Evolutionary conservation across 1,140 invertebrate genomes (phyloP), one percentile per base, ranked within the genome.

Genomic region (Reticulitermes speratus): DNA sequence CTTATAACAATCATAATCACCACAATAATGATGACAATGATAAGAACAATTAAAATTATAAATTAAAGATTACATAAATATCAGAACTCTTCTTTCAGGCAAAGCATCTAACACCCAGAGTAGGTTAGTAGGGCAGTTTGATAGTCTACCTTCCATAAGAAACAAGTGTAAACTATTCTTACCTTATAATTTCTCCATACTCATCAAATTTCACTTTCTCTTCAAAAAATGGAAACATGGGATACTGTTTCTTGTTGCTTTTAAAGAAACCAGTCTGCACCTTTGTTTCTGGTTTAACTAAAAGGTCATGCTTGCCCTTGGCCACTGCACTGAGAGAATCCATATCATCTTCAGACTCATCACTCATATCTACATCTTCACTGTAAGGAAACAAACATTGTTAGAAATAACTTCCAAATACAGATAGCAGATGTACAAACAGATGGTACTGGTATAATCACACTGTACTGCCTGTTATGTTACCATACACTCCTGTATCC

Each of bases 221-320:
- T 91, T 99, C 98, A 83, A 96, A 94, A 89, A 96, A 97, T 3
- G 98, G 98, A 91, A 98, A 99, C 96, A 99, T 99, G 0, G 98
- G 98, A 91, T 98, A 97, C 88, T 97, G 96, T 86, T 98, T 96
- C 92, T 98, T 98, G 88, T 95, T 97, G 87, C 97, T 95, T 92
- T 98, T 99, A 90, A 99, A 98, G 90, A 97, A 98, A 83, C 96
- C 94, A 86, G 93, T 91, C 88, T 91, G 88, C 81, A 90, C 89
- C 89, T 95, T 94, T 83, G 94, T 93, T 90, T 97, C 96, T 85
- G 94, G 94, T 88, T 97, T 96, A 21, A 97, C 96, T 83, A 98
- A 95, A 87, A 99, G 95, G 91, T 99, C 98, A 91, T 99, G 97
- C 82, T 95, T 94, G 14, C 96, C 96, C 88, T 92, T 93, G 1